Evolutionary conservation across 1,140 invertebrate genomes (phyloP).

Genomic region (Meloidogyne floridensis): DNA sequence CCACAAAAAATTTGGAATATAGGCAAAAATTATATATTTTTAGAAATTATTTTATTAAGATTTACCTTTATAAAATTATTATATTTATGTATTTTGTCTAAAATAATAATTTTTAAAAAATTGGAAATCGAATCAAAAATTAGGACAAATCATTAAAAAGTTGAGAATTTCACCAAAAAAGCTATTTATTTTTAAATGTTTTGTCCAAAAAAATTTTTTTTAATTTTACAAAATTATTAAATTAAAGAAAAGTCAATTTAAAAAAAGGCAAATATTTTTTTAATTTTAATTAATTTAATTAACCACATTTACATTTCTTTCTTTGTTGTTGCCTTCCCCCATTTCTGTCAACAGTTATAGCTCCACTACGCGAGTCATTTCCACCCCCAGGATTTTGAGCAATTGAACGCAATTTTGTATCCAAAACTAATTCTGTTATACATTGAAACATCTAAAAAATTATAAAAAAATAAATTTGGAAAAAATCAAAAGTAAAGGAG

Average conservation of each 20-base stretch:
- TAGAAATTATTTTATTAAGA: too few relatives aligned
- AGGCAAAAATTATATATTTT: too few relatives aligned
- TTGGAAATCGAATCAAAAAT: too few relatives aligned
- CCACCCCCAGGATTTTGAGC: conserved; percentile 11
- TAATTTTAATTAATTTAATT: conserved; percentile 6
- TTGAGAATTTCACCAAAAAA: too few relatives aligned
- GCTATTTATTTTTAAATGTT: too few relatives aligned
- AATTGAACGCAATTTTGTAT: conserved; percentile 28
- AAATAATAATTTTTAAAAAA: too few relatives aligned
- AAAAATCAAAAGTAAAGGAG: conserved; percentile 12
- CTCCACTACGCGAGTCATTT: conserved; percentile 28
- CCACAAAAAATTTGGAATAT: too few relatives aligned
- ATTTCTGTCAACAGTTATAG: conserved; percentile 28
- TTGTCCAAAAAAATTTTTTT: too few relatives aligned
- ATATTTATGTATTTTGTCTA: too few relatives aligned
- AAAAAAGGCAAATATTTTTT: neutral
- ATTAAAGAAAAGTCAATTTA: neutral
- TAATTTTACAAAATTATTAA: neutral
- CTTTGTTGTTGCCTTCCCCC: neutral
- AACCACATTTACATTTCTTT: conserved; percentile 47
- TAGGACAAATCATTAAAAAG: too few relatives aligned
- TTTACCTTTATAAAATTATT: too few relatives aligned
- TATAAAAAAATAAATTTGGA: neutral
- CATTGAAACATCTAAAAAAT: conserved; percentile 50
- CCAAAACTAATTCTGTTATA: conserved; percentile 45